phyloP scores from a whole-genome alignment of 2,797 vertebrate species.

The Sebastolobus alascanus region DNA sequence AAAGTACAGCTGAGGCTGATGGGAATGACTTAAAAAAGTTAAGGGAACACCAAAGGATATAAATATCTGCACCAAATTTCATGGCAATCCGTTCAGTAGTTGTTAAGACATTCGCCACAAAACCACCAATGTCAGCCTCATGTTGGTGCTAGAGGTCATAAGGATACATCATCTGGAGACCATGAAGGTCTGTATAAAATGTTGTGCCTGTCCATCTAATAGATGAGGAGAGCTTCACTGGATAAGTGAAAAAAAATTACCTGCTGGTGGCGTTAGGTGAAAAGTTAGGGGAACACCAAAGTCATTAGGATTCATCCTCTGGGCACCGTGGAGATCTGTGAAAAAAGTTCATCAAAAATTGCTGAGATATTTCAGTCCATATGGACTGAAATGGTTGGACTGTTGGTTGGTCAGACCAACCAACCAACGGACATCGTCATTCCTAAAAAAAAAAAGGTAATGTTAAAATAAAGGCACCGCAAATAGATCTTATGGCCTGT shows the following conservation, averaged over 20 bases:
- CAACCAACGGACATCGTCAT: neutral
- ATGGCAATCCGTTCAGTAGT: neutral
- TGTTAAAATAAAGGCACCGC: neutral
- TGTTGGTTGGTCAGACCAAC: neutral
- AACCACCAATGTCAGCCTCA: neutral
- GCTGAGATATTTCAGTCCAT: neutral
- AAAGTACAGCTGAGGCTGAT: neutral
- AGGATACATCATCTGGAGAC: neutral
- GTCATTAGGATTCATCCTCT: neutral
- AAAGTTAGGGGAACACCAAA: neutral
- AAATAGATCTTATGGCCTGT: neutral
- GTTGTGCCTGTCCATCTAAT: neutral
- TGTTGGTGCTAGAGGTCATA: neutral
- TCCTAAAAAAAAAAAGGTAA: neutral
- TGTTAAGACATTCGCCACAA: neutral
- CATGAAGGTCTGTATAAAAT: neutral
- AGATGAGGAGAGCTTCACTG: neutral
- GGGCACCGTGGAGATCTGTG: neutral
- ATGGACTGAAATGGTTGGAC: neutral
- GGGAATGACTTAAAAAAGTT: neutral
- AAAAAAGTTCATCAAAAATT: neutral
- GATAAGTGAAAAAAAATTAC: neutral
- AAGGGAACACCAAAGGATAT: neutral
- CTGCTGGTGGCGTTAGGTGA: neutral
- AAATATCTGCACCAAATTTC: neutral